Base-by-base conservation (phyloP, 2,888 invertebrate species). In the Strigamia crassipes region DNA sequence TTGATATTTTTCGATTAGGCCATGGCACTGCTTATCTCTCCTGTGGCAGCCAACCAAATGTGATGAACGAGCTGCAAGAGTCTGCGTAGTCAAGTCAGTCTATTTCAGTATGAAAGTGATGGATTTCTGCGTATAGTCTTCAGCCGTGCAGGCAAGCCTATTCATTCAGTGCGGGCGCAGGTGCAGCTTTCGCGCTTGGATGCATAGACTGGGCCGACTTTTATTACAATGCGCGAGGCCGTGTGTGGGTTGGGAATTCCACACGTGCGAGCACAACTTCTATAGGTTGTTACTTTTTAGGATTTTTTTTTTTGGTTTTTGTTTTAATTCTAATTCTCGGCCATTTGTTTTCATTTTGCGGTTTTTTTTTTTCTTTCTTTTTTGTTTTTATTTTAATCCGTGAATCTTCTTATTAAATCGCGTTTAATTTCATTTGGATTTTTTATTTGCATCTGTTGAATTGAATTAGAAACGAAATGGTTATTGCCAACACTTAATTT, bases 1-100 rank as follows among this genome's bases (percentile, higher is more conserved):
- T 51, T 51, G 51, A 51, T 51, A 51, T 51, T 51, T 51, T 51
- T 51, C 51, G 51, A 51, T 51, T 51, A 51, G 51, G 18, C n/a
- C 51, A 51, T 51, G 12, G 51, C 18, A 18, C n/a, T 51, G 51
- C 51, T 51, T 51, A 51, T 51, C 51, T 51, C 51, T 51, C 51
- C 1, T 18, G 51, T 51, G 51, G 51, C 51, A 51, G n/a, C 51
- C 51, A 51, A 51, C 51, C 51, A 51, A 15, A 51, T 51, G 51
- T 51, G 51, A 51, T 51, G 51, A 51, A 51, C 51, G 51, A 51
- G 51, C 15, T 51, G 51, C 51, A 51, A 18, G 13, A 51, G 51
- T 51, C 51, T 18, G 51, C 18, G 15, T 18, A 15, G 51, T 51
- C 51, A 51, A 51, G 15, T 51, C 51, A 51, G 15, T 51, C 51